Evolutionary conservation across 2,797 vertebrate species (phyloP).

Genomic region (Rousettus madagascariensis): DNA sequence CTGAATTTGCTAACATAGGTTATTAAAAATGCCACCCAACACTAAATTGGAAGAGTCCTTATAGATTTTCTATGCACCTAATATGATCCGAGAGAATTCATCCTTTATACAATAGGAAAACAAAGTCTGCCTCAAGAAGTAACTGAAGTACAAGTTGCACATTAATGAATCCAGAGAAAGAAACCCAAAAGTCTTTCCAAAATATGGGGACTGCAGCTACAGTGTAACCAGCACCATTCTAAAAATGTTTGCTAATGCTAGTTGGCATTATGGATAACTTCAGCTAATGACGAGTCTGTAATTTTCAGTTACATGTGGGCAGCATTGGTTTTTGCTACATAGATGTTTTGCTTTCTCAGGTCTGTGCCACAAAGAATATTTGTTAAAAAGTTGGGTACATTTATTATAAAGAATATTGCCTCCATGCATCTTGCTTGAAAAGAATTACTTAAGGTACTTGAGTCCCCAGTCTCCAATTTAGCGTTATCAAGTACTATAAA

Average conservation of each 20-base stretch:
- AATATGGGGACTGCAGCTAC: constrained; percentile 4
- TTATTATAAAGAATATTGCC: constrained; percentile 72
- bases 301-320: constrained; percentile 78
- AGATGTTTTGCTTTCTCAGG: constrained; percentile 83
- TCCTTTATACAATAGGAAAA: neutral
- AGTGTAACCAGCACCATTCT: constrained; percentile 36
- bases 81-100: neutral
- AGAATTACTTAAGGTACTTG: constrained; percentile 71
- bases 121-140: neutral
- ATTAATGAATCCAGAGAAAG: constrained; percentile 47
- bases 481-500: constrained; percentile 71
- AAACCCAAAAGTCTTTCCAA: constrained; percentile 25
- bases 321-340: constrained; percentile 79
- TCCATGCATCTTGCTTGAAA: constrained; percentile 73
- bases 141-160: constrained; percentile 41
- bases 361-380: constrained; percentile 86
- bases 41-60: neutral
- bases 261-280: constrained; percentile 60
- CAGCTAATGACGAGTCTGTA: constrained; percentile 73
- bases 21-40: neutral
- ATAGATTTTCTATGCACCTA: neutral
- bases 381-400: constrained; percentile 67
- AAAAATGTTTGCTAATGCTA: constrained; percentile 40
- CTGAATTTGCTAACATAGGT: neutral
- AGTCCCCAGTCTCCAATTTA: constrained; percentile 65